Evolutionary conservation across 2,797 vertebrate genomes (phyloP).

Genomic region (Rhadinocentrus ornatus): DNA sequence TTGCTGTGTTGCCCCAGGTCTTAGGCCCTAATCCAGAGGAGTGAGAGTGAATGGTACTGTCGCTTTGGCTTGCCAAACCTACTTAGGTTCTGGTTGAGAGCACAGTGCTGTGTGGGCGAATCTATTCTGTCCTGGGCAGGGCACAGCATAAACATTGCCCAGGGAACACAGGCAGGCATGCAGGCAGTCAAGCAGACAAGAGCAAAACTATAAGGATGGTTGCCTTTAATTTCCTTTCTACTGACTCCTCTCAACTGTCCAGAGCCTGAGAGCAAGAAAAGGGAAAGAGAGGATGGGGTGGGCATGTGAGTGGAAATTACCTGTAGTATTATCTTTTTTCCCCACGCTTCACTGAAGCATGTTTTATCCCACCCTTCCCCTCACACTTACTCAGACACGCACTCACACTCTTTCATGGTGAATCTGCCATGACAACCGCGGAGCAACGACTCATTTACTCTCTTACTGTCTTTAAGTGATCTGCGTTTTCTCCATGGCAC

Average conservation of each 20-base stretch:
- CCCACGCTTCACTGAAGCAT: conserved; percentile 34
- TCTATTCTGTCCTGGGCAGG: conserved; percentile 80
- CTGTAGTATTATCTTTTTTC: conserved; percentile 48
- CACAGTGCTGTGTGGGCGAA: conserved; percentile 84
- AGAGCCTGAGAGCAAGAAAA: conserved; percentile 48
- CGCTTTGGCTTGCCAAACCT: conserved; percentile 77
- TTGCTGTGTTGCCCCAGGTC: conserved; percentile 63
- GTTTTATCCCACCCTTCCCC: conserved; percentile 25
- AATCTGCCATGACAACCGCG: conserved; percentile 39
- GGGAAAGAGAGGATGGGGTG: conserved; percentile 34
- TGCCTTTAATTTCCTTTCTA: conserved; percentile 78
- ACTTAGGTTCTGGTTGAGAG: conserved; percentile 83
- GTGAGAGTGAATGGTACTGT: conserved; percentile 76
- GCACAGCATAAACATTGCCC: conserved; percentile 81
- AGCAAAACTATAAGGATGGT: conserved; percentile 77
- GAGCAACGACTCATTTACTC: conserved; percentile 50
- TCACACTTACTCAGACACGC: conserved; percentile 18
- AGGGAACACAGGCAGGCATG: conserved; percentile 71
- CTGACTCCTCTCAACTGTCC: conserved; percentile 65
- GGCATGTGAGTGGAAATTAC: conserved; percentile 61
- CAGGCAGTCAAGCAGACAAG: conserved; percentile 75
- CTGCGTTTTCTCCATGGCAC: conserved; percentile 73
- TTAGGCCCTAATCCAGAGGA: conserved; percentile 75
- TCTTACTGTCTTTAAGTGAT: conserved; percentile 69
- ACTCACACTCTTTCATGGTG: conserved; percentile 39